phyloP scores from a whole-genome alignment of 2,797 vertebrate species.

The Pelobates cultripes region DNA sequence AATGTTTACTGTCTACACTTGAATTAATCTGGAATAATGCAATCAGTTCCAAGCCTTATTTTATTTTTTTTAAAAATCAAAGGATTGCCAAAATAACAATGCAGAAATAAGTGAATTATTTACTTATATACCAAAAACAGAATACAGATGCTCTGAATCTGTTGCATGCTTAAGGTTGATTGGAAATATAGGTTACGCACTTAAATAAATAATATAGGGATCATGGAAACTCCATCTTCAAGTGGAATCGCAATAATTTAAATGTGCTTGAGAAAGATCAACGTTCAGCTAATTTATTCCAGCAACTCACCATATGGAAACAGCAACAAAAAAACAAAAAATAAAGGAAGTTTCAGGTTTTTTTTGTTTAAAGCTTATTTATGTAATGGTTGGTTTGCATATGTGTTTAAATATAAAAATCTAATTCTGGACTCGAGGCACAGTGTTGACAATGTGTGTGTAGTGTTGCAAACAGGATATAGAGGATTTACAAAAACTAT shows the following conservation, averaged over 20 bases:
- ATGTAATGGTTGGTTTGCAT: conserved; percentile 15
- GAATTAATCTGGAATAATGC: conserved; percentile 41
- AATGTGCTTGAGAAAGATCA: conserved; percentile 10
- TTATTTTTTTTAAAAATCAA: conserved; percentile 36
- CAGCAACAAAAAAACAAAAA: neutral
- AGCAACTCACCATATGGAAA: neutral
- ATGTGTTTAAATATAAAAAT: conserved; percentile 38
- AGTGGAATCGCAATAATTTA: conserved; percentile 15
- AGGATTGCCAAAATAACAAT: conserved; percentile 5
- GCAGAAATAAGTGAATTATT: conserved; percentile 18
- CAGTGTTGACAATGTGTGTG: conserved; percentile 8
- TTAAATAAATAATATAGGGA: neutral
- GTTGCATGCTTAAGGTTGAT: conserved; percentile 3
- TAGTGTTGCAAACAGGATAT: conserved; percentile 23
- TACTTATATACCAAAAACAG: conserved; percentile 6
- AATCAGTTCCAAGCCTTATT: conserved; percentile 33
- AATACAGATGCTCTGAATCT: conserved; percentile 12
- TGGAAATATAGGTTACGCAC: conserved; percentile 18
- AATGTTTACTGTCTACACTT: conserved; percentile 49
- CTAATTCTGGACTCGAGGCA: conserved; percentile 24
- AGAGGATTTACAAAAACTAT: conserved; percentile 31
- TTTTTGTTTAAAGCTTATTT: neutral
- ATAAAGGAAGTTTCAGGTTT: neutral
- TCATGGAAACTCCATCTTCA: neutral
- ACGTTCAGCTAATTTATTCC: conserved; percentile 11